These are phyloP conservation scores for Tinamus guttatus DNA, from an alignment of 2,113 vertebrate species.

Conservation along the genomic window DNA sequence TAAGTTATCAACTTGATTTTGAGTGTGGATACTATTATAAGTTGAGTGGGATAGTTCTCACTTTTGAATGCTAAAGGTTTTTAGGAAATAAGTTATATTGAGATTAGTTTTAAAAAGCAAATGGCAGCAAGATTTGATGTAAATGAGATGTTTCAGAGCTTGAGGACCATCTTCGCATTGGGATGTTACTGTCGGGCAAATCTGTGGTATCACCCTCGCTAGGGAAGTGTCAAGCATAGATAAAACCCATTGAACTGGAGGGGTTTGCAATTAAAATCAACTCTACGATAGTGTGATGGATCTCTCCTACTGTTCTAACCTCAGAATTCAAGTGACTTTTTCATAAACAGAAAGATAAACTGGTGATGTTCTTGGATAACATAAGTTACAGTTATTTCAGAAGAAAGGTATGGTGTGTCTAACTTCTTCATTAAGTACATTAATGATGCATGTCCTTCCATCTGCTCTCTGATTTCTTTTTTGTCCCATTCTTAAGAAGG, in stretches of 20 bases:
- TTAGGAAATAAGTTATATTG: not conserved
- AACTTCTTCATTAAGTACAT: not conserved
- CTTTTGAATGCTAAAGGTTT: not conserved
- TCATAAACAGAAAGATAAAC: not conserved
- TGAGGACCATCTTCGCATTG: not conserved
- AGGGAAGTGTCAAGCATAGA: not conserved
- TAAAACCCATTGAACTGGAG: not conserved
- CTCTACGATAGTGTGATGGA: not conserved
- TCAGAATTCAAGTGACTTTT: not conserved
- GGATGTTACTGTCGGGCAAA: not conserved
- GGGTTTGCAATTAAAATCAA: not conserved
- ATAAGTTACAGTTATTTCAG: not conserved
- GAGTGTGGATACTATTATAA: not conserved
- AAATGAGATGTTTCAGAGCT: not conserved
- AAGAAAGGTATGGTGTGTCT: not conserved
- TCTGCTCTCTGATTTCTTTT: not conserved
- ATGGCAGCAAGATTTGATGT: not conserved
- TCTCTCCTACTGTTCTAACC: not conserved
- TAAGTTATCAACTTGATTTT: not conserved
- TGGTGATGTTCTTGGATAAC: not conserved
- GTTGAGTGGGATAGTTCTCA: not conserved
- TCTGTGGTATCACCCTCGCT: not conserved
- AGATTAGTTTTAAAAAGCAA: not conserved
- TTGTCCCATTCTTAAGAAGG: not conserved
- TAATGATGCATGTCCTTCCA: not conserved